phyloP scores from a whole-genome alignment of 2,888 invertebrate species.

The Gnatocerus cornutus region DNA sequence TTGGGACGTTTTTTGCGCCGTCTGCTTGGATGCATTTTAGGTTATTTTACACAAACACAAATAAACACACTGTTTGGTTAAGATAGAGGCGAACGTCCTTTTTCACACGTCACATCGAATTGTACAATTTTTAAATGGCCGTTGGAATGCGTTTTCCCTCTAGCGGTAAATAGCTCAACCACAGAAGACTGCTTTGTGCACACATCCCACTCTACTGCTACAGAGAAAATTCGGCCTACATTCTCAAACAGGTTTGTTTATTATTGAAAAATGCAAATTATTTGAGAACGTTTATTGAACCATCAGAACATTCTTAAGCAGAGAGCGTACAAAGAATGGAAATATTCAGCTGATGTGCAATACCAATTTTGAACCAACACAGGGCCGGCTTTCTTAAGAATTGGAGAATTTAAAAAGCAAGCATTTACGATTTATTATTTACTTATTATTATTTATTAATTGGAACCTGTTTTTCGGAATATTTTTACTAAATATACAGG shows the following conservation, averaged over 20 bases:
- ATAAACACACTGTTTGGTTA: constrained; percentile 37
- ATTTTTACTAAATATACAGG: too few relatives aligned
- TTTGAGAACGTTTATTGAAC: constrained; percentile 35
- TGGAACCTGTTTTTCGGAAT: too few relatives aligned
- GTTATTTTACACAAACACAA: constrained; percentile 43
- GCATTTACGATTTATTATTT: too few relatives aligned
- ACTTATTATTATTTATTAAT: too few relatives aligned
- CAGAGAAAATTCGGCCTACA: constrained; percentile 53
- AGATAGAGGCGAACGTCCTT: constrained; percentile 44
- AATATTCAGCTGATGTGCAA: too few relatives aligned
- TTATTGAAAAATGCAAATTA: constrained; percentile 45
- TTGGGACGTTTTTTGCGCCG: constrained; percentile 82
- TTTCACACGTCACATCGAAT: constrained; percentile 52
- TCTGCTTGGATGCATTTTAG: constrained; percentile 76
- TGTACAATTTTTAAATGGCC: constrained; percentile 66
- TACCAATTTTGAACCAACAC: too few relatives aligned
- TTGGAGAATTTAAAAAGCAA: too few relatives aligned
- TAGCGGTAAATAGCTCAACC: constrained; percentile 56
- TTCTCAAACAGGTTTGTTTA: constrained; percentile 52
- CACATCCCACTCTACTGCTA: constrained; percentile 36
- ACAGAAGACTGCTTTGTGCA: constrained; percentile 27
- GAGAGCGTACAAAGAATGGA: background rate
- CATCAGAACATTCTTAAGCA: constrained; percentile 6
- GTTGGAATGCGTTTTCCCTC: constrained; percentile 62
- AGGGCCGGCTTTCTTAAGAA: too few relatives aligned